These are phyloP conservation scores for Tenodera sinensis DNA, from an alignment of 2,888 invertebrate genomes.

Conservation along the genomic window DNA sequence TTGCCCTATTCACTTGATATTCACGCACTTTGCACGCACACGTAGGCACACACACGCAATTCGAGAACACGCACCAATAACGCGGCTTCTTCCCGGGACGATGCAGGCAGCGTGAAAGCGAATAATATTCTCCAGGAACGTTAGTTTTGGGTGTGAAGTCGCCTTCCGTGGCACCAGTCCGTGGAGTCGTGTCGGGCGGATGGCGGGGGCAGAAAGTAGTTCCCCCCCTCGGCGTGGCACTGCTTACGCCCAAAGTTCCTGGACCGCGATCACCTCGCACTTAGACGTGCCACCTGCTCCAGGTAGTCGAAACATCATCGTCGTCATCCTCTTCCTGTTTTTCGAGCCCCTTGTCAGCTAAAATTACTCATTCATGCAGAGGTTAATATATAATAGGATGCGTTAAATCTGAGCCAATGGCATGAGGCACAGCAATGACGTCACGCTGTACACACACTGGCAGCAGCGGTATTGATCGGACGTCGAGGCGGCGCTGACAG, in stretches of 20 bases:
- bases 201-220: neutral
- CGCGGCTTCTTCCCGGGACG: neutral
- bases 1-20: neutral
- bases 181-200: neutral
- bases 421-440: conserved; percentile 31
- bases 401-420: conserved; percentile 34
- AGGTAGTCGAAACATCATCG: neutral
- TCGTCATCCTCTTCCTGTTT: conserved; percentile 12
- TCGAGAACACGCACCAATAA: neutral
- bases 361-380: conserved; percentile 32
- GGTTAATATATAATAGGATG: conserved; percentile 34
- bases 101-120: neutral
- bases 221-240: neutral
- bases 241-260: neutral
- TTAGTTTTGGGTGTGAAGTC: neutral
- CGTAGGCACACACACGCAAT: neutral
- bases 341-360: conserved; percentile 14
- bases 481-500: conserved; percentile 36
- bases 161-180: neutral
- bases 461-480: conserved; percentile 38
- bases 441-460: conserved; percentile 31
- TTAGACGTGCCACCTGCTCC: neutral
- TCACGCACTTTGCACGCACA: neutral
- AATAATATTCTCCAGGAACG: neutral
- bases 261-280: neutral